Evolutionary conservation across 2,888 invertebrate genomes (phyloP).

Genomic region (Zaprionus obscuricornis): DNA sequence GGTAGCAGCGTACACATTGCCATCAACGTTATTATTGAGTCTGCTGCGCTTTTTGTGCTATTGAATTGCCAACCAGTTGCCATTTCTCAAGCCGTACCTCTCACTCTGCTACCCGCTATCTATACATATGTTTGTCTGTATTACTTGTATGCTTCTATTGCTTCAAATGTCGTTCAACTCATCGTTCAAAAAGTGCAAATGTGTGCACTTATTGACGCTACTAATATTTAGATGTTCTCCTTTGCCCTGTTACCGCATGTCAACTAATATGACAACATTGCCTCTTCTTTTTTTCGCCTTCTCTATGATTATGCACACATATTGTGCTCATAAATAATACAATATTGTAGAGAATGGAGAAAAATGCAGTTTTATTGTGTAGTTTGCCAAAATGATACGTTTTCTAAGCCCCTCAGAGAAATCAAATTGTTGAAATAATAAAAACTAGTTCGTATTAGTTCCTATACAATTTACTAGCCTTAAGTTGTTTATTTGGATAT

Average conservation of each 20-base stretch:
- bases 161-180: conserved; percentile 15
- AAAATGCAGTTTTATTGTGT: conserved; percentile 60
- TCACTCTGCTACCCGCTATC: neutral
- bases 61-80: conserved; percentile 43
- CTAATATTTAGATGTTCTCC: conserved; percentile 66
- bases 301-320: no score
- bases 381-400: conserved; percentile 42
- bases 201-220: conserved; percentile 64
- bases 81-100: neutral
- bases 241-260: conserved; percentile 31
- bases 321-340: conserved; percentile 29
- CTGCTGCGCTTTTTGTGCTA: conserved; percentile 60
- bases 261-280: conserved; percentile 41
- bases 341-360: conserved; percentile 19
- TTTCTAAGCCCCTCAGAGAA: conserved; percentile 12
- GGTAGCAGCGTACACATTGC: conserved; percentile 36
- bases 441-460: no score
- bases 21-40: conserved; percentile 33
- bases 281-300: conserved; percentile 47
- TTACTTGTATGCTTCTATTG: neutral
- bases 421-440: no score
- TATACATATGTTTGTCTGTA: neutral
- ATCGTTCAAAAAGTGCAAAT: conserved; percentile 51
- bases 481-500: no score
- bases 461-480: no score